A percentile compares a stretch with the other conserved stretches of the same genome.
phyloP scores from a whole-genome alignment of 2,797 vertebrate genomes.

The Novumbra hubbsi region DNA sequence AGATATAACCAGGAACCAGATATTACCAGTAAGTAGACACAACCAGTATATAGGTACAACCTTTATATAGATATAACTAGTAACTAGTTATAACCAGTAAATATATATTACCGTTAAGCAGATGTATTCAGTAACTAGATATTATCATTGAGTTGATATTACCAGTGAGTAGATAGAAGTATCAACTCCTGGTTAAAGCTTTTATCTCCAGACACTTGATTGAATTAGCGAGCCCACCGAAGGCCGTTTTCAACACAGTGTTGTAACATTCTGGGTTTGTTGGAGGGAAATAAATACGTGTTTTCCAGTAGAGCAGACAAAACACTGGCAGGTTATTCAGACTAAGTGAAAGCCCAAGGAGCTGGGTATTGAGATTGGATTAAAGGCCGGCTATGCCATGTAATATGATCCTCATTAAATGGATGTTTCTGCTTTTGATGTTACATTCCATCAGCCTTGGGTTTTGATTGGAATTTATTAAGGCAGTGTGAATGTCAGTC shows the following conservation, averaged over 20 bases:
- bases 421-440: slow-evolving; percentile 42
- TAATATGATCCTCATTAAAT: slow-evolving; percentile 57
- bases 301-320: not conserved
- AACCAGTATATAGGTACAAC: not conserved
- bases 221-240: slow-evolving; percentile 52
- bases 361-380: slow-evolving; percentile 56
- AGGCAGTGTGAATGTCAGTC: not conserved
- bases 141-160: not conserved
- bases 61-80: too few relatives aligned
- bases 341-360: not conserved
- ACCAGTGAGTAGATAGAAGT: not conserved
- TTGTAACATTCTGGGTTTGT: not conserved
- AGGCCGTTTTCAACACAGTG: slow-evolving; percentile 46
- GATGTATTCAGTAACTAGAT: not conserved
- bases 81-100: too few relatives aligned
- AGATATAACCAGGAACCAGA: not conserved
- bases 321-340: not conserved
- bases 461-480: slow-evolving; percentile 10
- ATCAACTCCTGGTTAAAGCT: not conserved
- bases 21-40: not conserved
- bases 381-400: slow-evolving; percentile 53
- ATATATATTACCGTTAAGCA: not conserved
- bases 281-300: slow-evolving; percentile 1
- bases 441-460: slow-evolving; percentile 37
- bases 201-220: slow-evolving; percentile 43